Base-by-base conservation (phyloP, 2,113 vertebrate genomes). In the Hippopotamus amphibius region DNA sequence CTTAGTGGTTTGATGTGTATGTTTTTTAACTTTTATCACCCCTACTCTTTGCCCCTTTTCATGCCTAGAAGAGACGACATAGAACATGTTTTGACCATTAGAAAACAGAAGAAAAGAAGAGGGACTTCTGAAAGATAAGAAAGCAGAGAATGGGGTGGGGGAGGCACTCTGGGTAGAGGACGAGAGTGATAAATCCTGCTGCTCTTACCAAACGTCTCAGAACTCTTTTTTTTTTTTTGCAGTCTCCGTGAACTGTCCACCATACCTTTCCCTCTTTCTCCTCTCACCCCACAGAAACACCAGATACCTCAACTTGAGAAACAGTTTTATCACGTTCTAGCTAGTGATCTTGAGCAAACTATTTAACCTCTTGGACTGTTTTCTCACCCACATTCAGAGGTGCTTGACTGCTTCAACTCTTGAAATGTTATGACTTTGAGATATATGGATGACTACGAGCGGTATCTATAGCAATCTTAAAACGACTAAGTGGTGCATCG, bases 91-190 rank as follows among this genome's bases (percentile, higher is more conserved):
- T 76, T 65, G 22, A 50, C 53, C 69, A 69, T 37, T 84, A 74
- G 48, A 30, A 92, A 84, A 53, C 48, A 95, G 48, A 92, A 76
- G 72, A 55, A 95, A 90, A 95, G 61, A 66, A 94, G 28, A 88
- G 15, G 21, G 61, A 41, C 81, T 83, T 88, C 33, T 63, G 61
- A 24, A 91, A 84, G 76, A 48, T 66, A 37, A 61, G 77, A 76
- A 80, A 81, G 55, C 28, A 48, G 41, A 92, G 79, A 24, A 43
- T 7, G 5, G 53, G 21, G 33, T 57, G 53, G 48, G 2, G 16
- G 24, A 82, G 50, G 41, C 9, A 8, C 28, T 66, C 12, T 19
- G 26, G 37, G n/a, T 33, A 61, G 55, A 24, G 13, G 21, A 76
- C 17, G 7, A 7, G 26, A 48, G 11, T 30, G 33, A 63, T n/a